Percentiles rank a stretch among this genome's conserved stretches.
Evolutionary conservation across 2,888 invertebrate species (phyloP).

Genomic region (Incurvaria masculella): DNA sequence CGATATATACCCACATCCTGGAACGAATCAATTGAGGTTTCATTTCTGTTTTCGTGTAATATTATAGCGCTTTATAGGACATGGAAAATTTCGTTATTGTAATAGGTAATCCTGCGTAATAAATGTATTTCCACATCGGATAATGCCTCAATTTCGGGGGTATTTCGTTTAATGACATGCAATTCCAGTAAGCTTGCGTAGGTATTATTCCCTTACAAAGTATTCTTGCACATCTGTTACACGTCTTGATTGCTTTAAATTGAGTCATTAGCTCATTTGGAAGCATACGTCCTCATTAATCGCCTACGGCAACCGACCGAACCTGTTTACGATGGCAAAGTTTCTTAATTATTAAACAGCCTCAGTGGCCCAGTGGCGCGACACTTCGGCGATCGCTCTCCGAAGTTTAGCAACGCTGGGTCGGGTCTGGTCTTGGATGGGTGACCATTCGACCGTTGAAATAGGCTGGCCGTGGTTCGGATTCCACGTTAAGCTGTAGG

Average conservation of each 20-base stretch:
- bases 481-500: too few relatives aligned
- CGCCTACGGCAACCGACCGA: background rate
- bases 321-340: constrained; percentile 3
- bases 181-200: constrained; percentile 4
- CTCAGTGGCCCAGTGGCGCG: too few relatives aligned
- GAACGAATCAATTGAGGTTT: background rate
- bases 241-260: background rate
- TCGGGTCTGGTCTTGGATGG: too few relatives aligned
- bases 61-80: constrained; percentile 1
- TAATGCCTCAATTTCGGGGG: constrained; percentile 3
- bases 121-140: constrained; percentile 2
- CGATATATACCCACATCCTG: background rate
- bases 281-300: background rate
- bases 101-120: constrained; percentile 2
- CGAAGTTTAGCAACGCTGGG: too few relatives aligned
- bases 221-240: constrained; percentile 2
- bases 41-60: background rate
- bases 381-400: too few relatives aligned
- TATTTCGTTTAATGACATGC: constrained; percentile 1
- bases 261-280: constrained; percentile 3
- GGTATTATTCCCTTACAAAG: constrained; percentile 3
- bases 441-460: too few relatives aligned
- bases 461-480: too few relatives aligned
- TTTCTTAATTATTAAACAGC: constrained; percentile 2
- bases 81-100: constrained; percentile 2